Conservation (phyloP, 2,113 vertebrate genomes). For the Columba livia region DNA sequence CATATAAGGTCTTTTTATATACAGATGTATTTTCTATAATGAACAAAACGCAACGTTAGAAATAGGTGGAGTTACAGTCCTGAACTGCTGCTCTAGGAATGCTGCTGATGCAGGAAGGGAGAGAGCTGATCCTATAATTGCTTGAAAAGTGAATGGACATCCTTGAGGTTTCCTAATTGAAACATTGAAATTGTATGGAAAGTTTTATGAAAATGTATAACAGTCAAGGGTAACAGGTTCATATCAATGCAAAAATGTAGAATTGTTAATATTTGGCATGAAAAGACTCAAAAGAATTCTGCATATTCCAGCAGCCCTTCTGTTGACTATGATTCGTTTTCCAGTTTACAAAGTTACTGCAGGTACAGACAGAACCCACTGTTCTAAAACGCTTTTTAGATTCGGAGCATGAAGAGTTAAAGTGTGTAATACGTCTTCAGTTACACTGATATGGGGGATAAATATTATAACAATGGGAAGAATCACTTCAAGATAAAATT, state of each 20-base stretch:
- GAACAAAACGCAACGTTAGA: not conserved
- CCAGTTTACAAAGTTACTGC: not conserved
- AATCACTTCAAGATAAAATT: not conserved
- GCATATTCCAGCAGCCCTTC: not conserved
- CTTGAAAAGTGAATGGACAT: not conserved
- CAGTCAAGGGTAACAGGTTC: not conserved
- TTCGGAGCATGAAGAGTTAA: not conserved
- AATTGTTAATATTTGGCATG: not conserved
- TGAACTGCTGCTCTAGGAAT: not conserved
- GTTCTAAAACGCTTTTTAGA: not conserved
- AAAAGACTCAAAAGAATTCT: not conserved
- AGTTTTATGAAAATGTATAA: not conserved
- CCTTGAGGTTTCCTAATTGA: not conserved
- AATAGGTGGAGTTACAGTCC: not conserved
- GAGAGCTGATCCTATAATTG: not conserved
- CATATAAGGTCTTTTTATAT: not conserved
- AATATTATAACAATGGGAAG: not conserved
- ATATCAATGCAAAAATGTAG: not conserved
- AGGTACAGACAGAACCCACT: not conserved
- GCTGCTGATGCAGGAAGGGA: not conserved
- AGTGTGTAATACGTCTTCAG: not conserved
- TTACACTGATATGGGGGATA: not conserved
- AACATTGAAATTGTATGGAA: not conserved
- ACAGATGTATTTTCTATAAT: not conserved
- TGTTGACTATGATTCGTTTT: not conserved